Evolutionary conservation across 2,888 invertebrate genomes (phyloP).

Genomic region (Cosmia trapezina): DNA sequence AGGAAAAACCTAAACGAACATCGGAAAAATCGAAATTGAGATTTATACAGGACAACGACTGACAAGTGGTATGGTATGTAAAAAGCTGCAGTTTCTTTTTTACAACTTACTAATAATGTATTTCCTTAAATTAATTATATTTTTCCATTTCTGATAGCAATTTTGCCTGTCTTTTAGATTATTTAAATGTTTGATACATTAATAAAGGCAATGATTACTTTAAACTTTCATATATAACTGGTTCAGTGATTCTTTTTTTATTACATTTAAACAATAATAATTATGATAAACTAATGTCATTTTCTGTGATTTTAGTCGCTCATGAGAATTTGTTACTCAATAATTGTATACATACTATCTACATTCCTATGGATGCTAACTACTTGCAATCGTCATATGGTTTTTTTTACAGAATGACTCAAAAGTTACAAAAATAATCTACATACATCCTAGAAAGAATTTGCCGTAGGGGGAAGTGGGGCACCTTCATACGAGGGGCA

Average conservation of each 20-base stretch:
- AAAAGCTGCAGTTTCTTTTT: constrained; percentile 8
- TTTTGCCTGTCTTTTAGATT: background rate
- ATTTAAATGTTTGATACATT: background rate
- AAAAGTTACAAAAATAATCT: background rate
- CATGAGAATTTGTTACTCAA: constrained; percentile 7
- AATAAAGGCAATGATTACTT: constrained; percentile 32
- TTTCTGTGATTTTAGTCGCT: constrained; percentile 21
- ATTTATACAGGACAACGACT: too few relatives aligned
- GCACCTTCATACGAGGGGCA: too few relatives aligned
- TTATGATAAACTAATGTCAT: constrained; percentile 1
- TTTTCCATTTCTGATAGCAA: background rate
- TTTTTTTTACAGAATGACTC: constrained; percentile 36
- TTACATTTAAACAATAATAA: background rate
- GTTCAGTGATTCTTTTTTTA: background rate
- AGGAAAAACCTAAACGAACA: too few relatives aligned
- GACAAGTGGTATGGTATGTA: background rate
- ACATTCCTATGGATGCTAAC: constrained; percentile 35
- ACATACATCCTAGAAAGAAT: background rate
- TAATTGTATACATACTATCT: constrained; percentile 52
- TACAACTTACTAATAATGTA: background rate
- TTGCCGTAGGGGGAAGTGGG: too few relatives aligned
- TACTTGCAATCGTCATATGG: constrained; percentile 35
- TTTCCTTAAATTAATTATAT: background rate
- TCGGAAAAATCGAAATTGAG: too few relatives aligned
- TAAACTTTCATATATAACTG: constrained; percentile 3